phyloP scores from a whole-genome alignment of 1,140 invertebrate genomes.

The Aphis gossypii region DNA sequence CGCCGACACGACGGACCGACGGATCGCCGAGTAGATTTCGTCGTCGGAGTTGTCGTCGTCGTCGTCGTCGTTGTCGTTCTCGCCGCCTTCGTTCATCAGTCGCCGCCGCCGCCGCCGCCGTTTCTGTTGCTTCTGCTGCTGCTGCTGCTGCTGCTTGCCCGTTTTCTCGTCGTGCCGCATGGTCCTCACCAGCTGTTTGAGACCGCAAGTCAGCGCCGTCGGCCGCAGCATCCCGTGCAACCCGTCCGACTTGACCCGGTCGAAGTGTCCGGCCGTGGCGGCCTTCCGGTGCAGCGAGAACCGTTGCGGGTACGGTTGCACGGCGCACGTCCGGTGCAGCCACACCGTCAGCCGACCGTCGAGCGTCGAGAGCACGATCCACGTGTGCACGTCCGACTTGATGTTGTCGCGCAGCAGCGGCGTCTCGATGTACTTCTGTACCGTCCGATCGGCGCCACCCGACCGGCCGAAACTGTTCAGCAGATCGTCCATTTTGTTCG shows the following conservation, averaged over 20 bases:
- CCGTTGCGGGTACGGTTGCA: neutral
- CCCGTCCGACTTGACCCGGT: neutral
- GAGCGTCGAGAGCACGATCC: slow-evolving; percentile 14
- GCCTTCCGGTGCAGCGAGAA: neutral
- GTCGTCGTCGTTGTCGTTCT: too few species aligned
- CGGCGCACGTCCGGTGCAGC: neutral
- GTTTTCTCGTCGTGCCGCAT: neutral
- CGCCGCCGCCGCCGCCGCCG: too few species aligned
- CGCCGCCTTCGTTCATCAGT: too few species aligned
- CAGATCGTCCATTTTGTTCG: neutral
- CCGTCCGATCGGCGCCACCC: neutral
- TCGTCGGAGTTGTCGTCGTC: too few species aligned
- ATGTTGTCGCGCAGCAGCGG: neutral
- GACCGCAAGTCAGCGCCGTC: neutral
- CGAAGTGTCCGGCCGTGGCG: neutral
- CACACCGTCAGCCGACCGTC: neutral
- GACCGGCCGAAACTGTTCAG: neutral
- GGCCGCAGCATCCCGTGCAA: neutral
- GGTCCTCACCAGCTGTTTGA: neutral
- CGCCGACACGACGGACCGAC: neutral
- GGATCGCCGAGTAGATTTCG: neutral
- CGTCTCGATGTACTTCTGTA: slow-evolving; percentile 40
- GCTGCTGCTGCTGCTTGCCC: too few species aligned
- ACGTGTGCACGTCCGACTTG: neutral
- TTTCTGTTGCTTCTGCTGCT: too few species aligned